A percentile compares a stretch with the other conserved stretches of the same genome.
These are phyloP conservation scores for Drosophila yakuba DNA, from an alignment of 1,140 invertebrate species.

Conservation along the genomic window DNA sequence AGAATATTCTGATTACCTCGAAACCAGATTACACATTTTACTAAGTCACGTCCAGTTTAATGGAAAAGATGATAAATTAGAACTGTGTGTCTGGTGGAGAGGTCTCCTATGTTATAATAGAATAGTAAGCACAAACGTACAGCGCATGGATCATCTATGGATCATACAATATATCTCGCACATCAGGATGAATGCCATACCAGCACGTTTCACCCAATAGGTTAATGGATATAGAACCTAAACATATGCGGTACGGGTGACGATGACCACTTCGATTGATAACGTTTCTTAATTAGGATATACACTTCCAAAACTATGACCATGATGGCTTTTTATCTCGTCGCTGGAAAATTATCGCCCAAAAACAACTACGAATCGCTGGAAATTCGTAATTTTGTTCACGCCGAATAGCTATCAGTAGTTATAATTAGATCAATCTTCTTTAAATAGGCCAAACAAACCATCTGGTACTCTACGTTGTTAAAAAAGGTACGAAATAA, in stretches of 20 bases:
- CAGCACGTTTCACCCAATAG: not conserved
- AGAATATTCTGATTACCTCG: not conserved
- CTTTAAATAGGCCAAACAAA: not conserved
- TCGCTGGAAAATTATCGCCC: not conserved
- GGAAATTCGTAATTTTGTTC: not conserved
- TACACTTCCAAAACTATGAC: not conserved
- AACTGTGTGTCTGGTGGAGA: not conserved
- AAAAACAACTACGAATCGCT: not conserved
- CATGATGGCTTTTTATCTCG: not conserved
- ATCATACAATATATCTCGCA: not conserved
- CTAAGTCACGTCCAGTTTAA: not conserved
- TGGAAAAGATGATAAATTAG: not conserved
- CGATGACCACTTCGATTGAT: not conserved
- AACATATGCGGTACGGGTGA: not conserved
- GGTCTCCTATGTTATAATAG: not conserved
- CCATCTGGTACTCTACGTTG: not conserved
- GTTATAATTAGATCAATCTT: slow-evolving; percentile 17
- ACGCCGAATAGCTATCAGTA: not conserved
- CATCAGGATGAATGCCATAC: not conserved
- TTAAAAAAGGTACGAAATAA: slow-evolving; percentile 19
- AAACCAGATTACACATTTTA: not conserved
- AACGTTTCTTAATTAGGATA: not conserved
- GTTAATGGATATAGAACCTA: not conserved
- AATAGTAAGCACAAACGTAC: not conserved
- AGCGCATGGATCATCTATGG: not conserved